A percentile compares a stretch with the other conserved stretches of the same genome.
These are phyloP conservation scores for Myotis davidii DNA, from an alignment of 2,113 vertebrate species.

Conservation along the genomic window DNA sequence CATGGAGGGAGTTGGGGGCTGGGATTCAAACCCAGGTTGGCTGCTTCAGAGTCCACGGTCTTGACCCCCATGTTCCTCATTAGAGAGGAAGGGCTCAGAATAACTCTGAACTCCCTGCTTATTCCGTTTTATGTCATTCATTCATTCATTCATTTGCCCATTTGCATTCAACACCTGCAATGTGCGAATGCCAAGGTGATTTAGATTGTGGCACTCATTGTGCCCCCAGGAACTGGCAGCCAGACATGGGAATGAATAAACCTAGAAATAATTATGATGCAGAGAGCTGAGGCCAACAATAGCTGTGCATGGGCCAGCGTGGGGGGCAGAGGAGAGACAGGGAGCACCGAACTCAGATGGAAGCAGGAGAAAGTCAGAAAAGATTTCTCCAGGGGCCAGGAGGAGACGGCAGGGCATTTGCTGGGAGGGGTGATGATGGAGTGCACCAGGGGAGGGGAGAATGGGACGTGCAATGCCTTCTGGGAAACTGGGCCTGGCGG, in stretches of 20 bases:
- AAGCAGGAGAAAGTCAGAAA: neutral
- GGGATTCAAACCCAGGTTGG: neutral
- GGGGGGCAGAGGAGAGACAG: neutral
- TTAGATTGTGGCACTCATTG: neutral
- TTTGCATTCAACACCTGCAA: neutral
- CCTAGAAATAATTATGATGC: neutral
- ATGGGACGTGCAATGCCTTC: neutral
- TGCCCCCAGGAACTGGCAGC: neutral
- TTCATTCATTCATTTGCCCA: neutral
- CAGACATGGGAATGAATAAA: neutral
- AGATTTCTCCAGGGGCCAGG: neutral
- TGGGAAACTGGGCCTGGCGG: neutral
- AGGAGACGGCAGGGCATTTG: neutral
- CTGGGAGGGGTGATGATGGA: too few species aligned
- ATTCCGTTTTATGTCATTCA: neutral
- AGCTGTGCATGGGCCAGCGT: too few species aligned
- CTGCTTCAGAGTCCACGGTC: neutral
- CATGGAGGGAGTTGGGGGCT: neutral
- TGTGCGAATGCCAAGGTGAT: neutral
- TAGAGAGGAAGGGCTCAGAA: neutral
- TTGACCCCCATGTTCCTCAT: neutral
- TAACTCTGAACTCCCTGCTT: neutral
- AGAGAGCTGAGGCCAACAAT: neutral
- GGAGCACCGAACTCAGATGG: fast-evolving
- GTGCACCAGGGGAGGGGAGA: neutral